Percentiles rank a stretch among this genome's conserved stretches.
These are phyloP conservation scores for Aphidius gifuensis DNA, from an alignment of 1,140 invertebrate species.

Conservation along the genomic window DNA sequence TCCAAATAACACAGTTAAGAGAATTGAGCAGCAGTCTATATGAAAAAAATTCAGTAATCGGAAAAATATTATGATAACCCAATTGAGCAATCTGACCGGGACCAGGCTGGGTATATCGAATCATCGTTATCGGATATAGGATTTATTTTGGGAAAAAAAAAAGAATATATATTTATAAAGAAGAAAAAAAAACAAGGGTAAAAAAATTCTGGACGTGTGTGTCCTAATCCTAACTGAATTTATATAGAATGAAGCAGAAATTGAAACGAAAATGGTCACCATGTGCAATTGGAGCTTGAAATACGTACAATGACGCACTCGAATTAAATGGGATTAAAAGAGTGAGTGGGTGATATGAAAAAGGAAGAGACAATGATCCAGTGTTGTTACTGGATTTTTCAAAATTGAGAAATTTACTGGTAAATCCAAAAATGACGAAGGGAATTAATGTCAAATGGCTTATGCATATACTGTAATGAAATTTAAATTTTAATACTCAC, in stretches of 20 bases:
- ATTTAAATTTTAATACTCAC: no score
- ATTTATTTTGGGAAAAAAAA: constrained; percentile 35
- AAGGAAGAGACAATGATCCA: no score
- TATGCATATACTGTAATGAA: no score
- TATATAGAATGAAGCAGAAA: constrained; percentile 16
- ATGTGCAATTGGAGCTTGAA: not conserved
- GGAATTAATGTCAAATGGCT: no score
- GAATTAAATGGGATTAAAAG: constrained; percentile 4
- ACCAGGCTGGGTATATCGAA: constrained; percentile 37
- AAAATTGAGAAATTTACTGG: not conserved
- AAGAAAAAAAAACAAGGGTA: constrained; percentile 14
- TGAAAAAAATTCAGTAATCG: constrained; percentile 30
- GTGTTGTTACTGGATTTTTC: no score
- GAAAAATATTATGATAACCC: constrained; percentile 49
- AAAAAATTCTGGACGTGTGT: constrained; percentile 4
- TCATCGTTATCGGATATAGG: constrained; percentile 47
- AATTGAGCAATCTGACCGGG: constrained; percentile 35
- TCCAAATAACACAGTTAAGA: not conserved
- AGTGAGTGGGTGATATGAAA: not conserved
- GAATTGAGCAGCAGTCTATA: no score
- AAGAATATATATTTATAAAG: constrained; percentile 9
- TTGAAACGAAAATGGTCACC: constrained; percentile 3
- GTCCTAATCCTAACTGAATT: constrained; percentile 38
- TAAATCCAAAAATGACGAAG: constrained; percentile 28
- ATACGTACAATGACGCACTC: no score